phyloP scores from a whole-genome alignment of 2,797 vertebrate species.

The Vipera latastei region DNA sequence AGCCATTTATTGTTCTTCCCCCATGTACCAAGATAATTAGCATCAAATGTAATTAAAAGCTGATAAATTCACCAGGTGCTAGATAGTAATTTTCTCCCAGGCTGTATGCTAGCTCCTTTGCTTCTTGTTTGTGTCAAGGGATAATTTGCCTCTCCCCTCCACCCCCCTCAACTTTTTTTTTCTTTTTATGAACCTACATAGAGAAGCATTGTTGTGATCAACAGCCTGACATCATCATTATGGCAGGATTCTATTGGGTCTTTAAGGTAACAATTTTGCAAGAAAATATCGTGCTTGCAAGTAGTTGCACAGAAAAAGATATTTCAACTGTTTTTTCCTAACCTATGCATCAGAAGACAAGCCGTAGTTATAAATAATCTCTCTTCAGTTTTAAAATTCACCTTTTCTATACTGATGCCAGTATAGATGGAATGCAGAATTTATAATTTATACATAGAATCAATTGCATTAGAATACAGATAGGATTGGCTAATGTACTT shows the following conservation, averaged over 20 bases:
- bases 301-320: not conserved
- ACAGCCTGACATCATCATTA: not conserved
- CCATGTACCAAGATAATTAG: not conserved
- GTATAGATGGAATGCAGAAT: not conserved
- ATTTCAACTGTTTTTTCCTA: not conserved
- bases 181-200: not conserved
- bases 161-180: not conserved
- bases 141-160: not conserved
- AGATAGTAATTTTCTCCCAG: conserved; percentile 16
- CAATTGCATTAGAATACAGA: not conserved
- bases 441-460: not conserved
- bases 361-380: not conserved
- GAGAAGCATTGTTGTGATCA: not conserved
- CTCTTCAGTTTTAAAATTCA: not conserved
- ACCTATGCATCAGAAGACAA: not conserved
- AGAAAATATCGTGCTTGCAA: not conserved
- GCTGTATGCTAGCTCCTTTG: not conserved
- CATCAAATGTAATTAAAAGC: conserved; percentile 21
- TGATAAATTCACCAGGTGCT: conserved; percentile 21
- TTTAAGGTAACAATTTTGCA: not conserved
- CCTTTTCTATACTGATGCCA: not conserved
- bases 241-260: not conserved
- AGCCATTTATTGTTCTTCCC: not conserved
- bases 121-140: conserved; percentile 27
- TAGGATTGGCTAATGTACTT: not conserved